Percentiles rank a stretch among this genome's conserved stretches.
Evolutionary conservation across 1,140 invertebrate species (phyloP).

Genomic region (Euschistus heros): DNA sequence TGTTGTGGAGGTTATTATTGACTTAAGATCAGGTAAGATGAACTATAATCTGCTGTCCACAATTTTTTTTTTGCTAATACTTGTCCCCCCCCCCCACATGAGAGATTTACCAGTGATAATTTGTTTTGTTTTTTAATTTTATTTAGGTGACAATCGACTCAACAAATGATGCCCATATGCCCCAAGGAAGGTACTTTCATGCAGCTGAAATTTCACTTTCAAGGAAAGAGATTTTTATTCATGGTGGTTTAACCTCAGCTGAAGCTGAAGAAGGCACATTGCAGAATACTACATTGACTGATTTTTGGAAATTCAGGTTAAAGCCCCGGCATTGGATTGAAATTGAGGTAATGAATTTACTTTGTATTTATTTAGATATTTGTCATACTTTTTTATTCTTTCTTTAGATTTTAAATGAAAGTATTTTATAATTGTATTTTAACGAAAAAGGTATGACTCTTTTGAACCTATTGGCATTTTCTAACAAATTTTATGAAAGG

Average conservation of each 20-base stretch:
- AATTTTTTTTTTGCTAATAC: too few species aligned
- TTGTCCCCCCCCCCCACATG: too few species aligned
- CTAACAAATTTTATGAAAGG: too few species aligned
- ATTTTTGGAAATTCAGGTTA: conserved; percentile 90
- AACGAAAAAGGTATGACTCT: too few species aligned
- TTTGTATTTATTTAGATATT: too few species aligned
- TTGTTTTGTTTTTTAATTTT: conserved; percentile 2
- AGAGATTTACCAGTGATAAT: too few species aligned
- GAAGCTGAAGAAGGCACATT: conserved; percentile 23
- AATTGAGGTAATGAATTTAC: conserved; percentile 41
- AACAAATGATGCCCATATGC: conserved; percentile 71
- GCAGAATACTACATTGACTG: conserved; percentile 57
- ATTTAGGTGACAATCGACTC: conserved; percentile 64
- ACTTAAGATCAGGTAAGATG: too few species aligned
- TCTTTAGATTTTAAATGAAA: too few species aligned
- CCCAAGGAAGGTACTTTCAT: conserved; percentile 76
- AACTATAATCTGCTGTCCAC: background rate
- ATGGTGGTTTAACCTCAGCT: conserved; percentile 66
- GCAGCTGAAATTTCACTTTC: conserved; percentile 75
- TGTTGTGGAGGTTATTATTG: too few species aligned
- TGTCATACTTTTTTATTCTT: too few species aligned
- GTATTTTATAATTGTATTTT: too few species aligned
- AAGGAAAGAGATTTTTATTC: conserved; percentile 77
- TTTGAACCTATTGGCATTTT: too few species aligned
- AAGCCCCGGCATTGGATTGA: conserved; percentile 75